phyloP scores from a whole-genome alignment of 2,888 invertebrate genomes.

The Mythimna vitellina region DNA sequence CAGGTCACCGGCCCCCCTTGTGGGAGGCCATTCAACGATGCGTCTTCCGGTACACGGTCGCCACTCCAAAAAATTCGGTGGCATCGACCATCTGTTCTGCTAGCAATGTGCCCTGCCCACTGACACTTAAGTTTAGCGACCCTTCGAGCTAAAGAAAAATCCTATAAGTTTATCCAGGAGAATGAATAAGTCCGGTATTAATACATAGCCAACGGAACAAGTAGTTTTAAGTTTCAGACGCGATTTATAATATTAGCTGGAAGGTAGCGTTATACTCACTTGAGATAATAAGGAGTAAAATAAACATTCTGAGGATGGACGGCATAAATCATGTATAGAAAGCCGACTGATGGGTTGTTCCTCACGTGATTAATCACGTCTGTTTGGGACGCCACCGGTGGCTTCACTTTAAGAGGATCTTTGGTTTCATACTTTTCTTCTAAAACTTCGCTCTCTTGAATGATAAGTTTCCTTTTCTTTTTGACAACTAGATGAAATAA shows the following conservation, averaged over 20 bases:
- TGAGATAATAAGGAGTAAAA: constrained; percentile 94
- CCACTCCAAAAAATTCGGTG: too few relatives aligned
- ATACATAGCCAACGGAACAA: too few relatives aligned
- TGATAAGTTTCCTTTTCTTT: constrained; percentile 77
- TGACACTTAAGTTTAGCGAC: too few relatives aligned
- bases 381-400: constrained; percentile 83
- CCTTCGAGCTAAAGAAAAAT: not conserved
- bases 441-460: constrained; percentile 66
- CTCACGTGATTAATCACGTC: constrained; percentile 89
- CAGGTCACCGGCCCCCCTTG: too few relatives aligned
- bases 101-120: too few relatives aligned
- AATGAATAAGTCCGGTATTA: not conserved
- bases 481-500: constrained; percentile 41
- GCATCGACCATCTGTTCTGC: too few relatives aligned
- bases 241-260: not conserved
- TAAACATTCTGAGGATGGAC: constrained; percentile 93
- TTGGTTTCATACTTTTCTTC: constrained; percentile 58
- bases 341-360: constrained; percentile 90
- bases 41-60: too few relatives aligned
- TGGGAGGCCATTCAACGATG: too few relatives aligned
- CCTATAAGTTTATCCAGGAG: not conserved
- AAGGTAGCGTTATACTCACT: constrained; percentile 83
- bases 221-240: not conserved
- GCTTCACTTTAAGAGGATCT: constrained; percentile 85
- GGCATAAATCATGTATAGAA: constrained; percentile 94